Conservation (phyloP, 2,113 vertebrate genomes). For the Coracopsis vasa region DNA sequence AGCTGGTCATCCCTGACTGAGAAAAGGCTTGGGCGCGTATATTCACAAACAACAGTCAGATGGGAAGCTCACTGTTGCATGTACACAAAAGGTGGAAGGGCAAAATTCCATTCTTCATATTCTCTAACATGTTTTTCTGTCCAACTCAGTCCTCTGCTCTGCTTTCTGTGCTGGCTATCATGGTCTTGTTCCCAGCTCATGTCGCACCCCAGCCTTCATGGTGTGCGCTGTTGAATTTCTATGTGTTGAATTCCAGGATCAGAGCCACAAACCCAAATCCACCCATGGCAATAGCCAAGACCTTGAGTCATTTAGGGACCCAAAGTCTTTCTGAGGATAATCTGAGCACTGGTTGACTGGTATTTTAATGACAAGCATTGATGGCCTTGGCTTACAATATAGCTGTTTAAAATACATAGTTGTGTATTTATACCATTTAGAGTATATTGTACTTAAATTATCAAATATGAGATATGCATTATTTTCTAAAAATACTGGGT, state of each 20-base stretch:
- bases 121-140: background rate
- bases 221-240: background rate
- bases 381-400: background rate
- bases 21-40: background rate
- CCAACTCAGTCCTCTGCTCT: background rate
- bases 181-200: background rate
- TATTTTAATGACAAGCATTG: background rate
- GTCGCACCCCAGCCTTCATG: background rate
- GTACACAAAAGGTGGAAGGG: background rate
- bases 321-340: background rate
- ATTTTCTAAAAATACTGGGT: background rate
- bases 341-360: background rate
- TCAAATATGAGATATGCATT: background rate
- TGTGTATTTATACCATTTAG: background rate
- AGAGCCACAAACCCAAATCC: background rate
- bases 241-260: background rate
- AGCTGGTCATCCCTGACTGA: background rate
- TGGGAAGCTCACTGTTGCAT: background rate
- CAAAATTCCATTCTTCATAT: background rate
- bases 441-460: background rate
- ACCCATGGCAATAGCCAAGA: background rate
- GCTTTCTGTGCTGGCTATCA: accelerated
- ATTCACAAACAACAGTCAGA: background rate
- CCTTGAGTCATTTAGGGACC: background rate
- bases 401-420: background rate